Base-by-base conservation (phyloP, 1,140 invertebrate genomes). In the Chlorops oryzae region DNA sequence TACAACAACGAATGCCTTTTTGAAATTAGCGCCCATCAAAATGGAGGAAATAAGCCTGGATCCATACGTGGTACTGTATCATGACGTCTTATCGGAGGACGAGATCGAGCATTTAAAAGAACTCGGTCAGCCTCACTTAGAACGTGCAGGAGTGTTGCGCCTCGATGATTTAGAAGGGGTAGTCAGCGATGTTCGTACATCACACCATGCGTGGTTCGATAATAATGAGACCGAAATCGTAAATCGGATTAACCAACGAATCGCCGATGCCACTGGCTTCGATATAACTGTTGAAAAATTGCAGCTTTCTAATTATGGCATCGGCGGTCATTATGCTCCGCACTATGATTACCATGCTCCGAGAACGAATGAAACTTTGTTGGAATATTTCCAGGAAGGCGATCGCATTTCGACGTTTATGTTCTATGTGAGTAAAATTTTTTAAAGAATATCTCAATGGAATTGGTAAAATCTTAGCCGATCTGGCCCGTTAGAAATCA, bases 201-300 rank as follows among this genome's bases (percentile, higher is more conserved):
- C 92, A 69, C 98, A 99, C 78, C 96, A 92, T 57, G 86, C 90
- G 2, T 98, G 95, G 96, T 75, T 98, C 13, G 85, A 86, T 57
- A 86, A 87, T 59, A 75, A 81, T 17, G 80, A 98, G 22, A 78
- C 75, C 4, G 77, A 75, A 47, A 51, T 86, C n/a, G 80, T 98
- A 20, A 78, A 75, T 3, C 77, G 75, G 48, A 78, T 97, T 10
- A 85, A 85, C 25, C 74, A 74, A 47, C 74, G 87, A 25, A 81
- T 89, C 0, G 77, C 78, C 10, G 80, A 84, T 59, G 82, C 96
- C 70, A 92, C 90, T 28, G 87, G 87, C 2, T 75, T 98, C 47
- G 82, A 82, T 40, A 81, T 92, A 72, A 80, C 78, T 28, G 74
- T 80, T 2, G 83, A 85, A 65, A 70, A 65, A 3, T 65, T 82